A percentile compares a stretch with the other conserved stretches of the same genome.
Conservation (phyloP, 1,140 invertebrate species). For the Pseudomyrmex pallidus region DNA sequence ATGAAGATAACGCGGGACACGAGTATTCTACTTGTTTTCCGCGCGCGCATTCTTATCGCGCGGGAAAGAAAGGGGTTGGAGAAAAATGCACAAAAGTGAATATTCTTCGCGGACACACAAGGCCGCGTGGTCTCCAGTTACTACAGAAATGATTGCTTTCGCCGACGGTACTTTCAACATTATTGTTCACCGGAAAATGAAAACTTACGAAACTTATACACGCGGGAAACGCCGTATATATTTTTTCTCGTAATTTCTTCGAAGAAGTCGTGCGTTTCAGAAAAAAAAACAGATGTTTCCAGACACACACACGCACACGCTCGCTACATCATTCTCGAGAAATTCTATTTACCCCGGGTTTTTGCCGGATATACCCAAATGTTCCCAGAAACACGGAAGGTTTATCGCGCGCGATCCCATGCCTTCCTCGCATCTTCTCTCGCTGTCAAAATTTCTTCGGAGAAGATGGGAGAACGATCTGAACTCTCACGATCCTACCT, state of each 20-base stretch:
- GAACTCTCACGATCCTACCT: background rate
- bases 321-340: background rate
- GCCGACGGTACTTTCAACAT: background rate
- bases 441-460: constrained; percentile 27
- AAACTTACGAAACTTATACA: constrained; percentile 28
- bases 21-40: constrained; percentile 42
- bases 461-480: background rate
- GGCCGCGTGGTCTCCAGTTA: constrained; percentile 11
- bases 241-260: background rate
- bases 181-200: background rate
- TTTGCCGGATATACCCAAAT: background rate
- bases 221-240: background rate
- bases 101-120: constrained; percentile 54
- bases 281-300: background rate
- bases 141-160: constrained; percentile 25
- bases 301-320: background rate
- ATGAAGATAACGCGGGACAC: constrained; percentile 64
- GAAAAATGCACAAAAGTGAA: constrained; percentile 35
- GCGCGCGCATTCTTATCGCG: constrained; percentile 52
- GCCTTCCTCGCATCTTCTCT: background rate
- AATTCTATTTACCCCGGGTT: constrained; percentile 19
- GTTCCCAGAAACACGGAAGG: background rate
- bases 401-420: constrained; percentile 29
- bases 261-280: background rate
- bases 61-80: too few species aligned